These are phyloP conservation scores for Trichosurus vulpecula DNA, from an alignment of 2,797 vertebrate genomes.

Conservation along the genomic window DNA sequence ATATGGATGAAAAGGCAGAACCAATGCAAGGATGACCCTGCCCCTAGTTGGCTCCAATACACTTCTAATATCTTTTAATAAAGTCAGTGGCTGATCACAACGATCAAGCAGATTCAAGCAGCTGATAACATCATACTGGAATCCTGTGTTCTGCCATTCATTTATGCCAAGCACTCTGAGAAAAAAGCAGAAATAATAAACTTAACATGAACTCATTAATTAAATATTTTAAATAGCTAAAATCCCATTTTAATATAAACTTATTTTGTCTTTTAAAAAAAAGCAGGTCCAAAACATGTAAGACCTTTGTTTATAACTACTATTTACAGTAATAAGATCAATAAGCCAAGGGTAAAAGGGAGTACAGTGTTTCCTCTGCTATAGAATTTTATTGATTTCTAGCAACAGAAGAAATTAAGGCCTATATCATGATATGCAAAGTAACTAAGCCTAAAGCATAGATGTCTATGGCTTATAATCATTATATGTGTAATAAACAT, in stretches of 20 bases:
- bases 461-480: not conserved
- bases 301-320: slow-evolving; percentile 33
- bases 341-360: slow-evolving; percentile 13
- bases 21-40: slow-evolving; percentile 92
- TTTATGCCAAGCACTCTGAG: slow-evolving; percentile 91
- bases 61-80: slow-evolving; percentile 91
- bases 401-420: not conserved
- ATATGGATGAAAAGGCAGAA: slow-evolving; percentile 97
- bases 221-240: slow-evolving; percentile 32
- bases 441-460: slow-evolving; percentile 19
- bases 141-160: slow-evolving; percentile 94
- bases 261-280: slow-evolving; percentile 43
- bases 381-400: slow-evolving; percentile 41
- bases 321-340: slow-evolving; percentile 37
- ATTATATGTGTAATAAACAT: slow-evolving; percentile 1
- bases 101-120: slow-evolving; percentile 98
- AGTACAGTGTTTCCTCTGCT: slow-evolving; percentile 31
- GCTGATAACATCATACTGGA: slow-evolving; percentile 97
- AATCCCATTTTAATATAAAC: not conserved
- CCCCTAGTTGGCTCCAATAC: slow-evolving; percentile 93
- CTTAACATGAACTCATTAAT: slow-evolving; percentile 31
- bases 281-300: slow-evolving; percentile 35
- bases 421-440: not conserved
- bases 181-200: slow-evolving; percentile 41
- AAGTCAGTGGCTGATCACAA: slow-evolving; percentile 93